phyloP scores from a whole-genome alignment of 1,140 invertebrate species.

The Nymphalis io region DNA sequence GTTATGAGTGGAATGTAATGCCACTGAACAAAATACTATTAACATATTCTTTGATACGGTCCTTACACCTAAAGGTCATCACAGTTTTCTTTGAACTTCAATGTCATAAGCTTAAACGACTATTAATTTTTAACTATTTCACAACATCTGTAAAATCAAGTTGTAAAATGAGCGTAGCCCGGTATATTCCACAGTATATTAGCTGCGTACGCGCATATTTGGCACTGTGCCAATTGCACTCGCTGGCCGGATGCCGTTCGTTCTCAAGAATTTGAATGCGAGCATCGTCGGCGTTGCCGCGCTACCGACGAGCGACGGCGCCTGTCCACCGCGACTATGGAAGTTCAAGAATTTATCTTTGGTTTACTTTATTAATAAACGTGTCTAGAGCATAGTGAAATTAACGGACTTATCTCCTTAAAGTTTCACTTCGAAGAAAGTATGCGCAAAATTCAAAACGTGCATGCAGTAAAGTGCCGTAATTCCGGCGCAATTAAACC shows the following conservation, averaged over 20 bases:
- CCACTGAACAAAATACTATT: slow-evolving; percentile 22
- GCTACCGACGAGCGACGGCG: slow-evolving; percentile 1
- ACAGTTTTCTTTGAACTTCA: slow-evolving; percentile 48
- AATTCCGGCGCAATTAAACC: slow-evolving; percentile 32
- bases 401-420: neutral
- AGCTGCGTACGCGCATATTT: slow-evolving; percentile 60
- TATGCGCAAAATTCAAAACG: slow-evolving; percentile 2
- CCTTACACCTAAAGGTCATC: slow-evolving; percentile 30
- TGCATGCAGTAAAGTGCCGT: slow-evolving; percentile 23
- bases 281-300: slow-evolving; percentile 24
- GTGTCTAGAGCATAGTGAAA: neutral
- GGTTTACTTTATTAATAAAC: neutral
- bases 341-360: neutral
- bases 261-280: slow-evolving; percentile 54
- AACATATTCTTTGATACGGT: slow-evolving; percentile 27
- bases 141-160: slow-evolving; percentile 44
- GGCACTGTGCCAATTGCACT: slow-evolving; percentile 67
- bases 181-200: slow-evolving; percentile 65
- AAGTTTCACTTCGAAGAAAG: neutral
- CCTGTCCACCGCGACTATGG: neutral
- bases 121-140: slow-evolving; percentile 42
- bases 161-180: slow-evolving; percentile 52
- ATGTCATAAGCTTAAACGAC: slow-evolving; percentile 42
- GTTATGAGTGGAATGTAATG: slow-evolving; percentile 24
- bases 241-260: slow-evolving; percentile 59